A percentile compares a stretch with the other conserved stretches of the same genome.
Conservation (phyloP, 2,797 vertebrate species). For the Sphenopsis melanotis region DNA sequence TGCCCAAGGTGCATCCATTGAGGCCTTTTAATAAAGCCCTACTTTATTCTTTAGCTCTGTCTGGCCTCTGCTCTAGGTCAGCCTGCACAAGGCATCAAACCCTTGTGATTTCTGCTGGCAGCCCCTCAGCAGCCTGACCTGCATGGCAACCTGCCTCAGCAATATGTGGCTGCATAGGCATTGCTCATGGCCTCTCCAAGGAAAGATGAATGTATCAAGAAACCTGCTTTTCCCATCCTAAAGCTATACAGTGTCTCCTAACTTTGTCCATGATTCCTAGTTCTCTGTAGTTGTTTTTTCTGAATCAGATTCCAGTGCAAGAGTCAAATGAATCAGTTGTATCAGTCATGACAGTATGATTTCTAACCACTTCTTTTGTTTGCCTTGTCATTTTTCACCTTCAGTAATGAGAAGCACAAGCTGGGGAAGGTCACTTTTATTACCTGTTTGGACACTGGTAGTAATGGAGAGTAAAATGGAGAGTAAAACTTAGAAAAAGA, state of each 20-base stretch:
- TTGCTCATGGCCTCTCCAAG: background rate
- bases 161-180: rapidly evolving
- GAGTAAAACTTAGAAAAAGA: background rate
- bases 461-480: background rate
- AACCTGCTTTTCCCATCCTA: background rate
- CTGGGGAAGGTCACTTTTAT: background rate
- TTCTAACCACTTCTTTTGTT: background rate
- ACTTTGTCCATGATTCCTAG: background rate
- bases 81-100: background rate
- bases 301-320: background rate
- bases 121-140: background rate
- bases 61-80: background rate
- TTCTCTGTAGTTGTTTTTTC: background rate
- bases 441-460: background rate
- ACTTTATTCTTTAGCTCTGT: rapidly evolving
- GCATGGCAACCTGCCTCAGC: background rate
- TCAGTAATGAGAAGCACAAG: background rate
- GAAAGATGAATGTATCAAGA: background rate
- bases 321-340: background rate
- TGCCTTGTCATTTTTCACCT: background rate
- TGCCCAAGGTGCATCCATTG: background rate
- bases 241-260: background rate
- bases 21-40: background rate
- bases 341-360: no score
- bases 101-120: background rate